Evolutionary conservation across 1,140 invertebrate species (phyloP).

Genomic region (Drosophila jambulina): DNA sequence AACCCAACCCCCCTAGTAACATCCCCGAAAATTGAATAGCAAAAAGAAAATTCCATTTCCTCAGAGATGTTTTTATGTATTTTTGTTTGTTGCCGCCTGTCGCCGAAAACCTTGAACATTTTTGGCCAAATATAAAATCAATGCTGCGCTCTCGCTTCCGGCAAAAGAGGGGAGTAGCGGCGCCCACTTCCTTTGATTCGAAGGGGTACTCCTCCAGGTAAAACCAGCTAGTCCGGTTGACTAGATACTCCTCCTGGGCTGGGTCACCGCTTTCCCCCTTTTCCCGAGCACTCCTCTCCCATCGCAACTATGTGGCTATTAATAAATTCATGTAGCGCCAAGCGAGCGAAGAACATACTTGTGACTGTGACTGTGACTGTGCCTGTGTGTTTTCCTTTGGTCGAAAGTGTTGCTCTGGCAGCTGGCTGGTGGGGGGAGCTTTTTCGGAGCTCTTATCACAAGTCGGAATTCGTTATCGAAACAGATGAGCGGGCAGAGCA

Average conservation of each 20-base stretch:
- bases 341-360: slow-evolving; percentile 18
- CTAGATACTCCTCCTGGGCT: slow-evolving; percentile 25
- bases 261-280: neutral
- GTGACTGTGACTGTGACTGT: slow-evolving; percentile 5
- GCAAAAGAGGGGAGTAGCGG: neutral
- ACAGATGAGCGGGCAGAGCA: slow-evolving; percentile 14
- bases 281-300: slow-evolving; percentile 12
- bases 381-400: slow-evolving; percentile 19
- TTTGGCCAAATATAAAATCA: slow-evolving; percentile 75
- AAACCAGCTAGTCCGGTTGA: slow-evolving; percentile 56
- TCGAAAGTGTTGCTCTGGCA: slow-evolving; percentile 26
- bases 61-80: slow-evolving; percentile 33
- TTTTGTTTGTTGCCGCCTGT: slow-evolving; percentile 41
- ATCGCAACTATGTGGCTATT: slow-evolving; percentile 29
- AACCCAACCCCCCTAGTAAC: neutral
- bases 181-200: slow-evolving; percentile 13
- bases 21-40: slow-evolving; percentile 6
- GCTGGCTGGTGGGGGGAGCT: slow-evolving; percentile 24
- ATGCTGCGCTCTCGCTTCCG: slow-evolving; percentile 54
- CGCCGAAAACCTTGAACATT: slow-evolving; percentile 65
- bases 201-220: slow-evolving; percentile 21
- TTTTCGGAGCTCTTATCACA: slow-evolving; percentile 52
- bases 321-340: slow-evolving; percentile 51
- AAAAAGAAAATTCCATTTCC: slow-evolving; percentile 15
- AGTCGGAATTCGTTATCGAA: slow-evolving; percentile 43